phyloP scores from a whole-genome alignment of 2,888 invertebrate genomes.

The Endotricha flammealis region DNA sequence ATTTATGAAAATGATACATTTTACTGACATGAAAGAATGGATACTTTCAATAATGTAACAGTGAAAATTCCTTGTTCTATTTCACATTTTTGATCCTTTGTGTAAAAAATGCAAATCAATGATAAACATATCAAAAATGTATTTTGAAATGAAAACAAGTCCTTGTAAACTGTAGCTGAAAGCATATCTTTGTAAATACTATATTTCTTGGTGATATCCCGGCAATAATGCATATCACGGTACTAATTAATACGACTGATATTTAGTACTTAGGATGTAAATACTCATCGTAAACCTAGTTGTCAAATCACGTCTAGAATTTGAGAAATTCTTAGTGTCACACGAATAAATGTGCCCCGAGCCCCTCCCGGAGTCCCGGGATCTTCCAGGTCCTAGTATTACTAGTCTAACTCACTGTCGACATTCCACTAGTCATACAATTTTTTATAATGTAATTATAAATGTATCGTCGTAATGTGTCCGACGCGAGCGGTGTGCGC shows the following conservation, averaged over 20 bases:
- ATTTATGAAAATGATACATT: too few species aligned
- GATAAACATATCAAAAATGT: slow-evolving; percentile 14
- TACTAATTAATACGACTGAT: slow-evolving; percentile 57
- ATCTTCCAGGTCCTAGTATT: slow-evolving; percentile 35
- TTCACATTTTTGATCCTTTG: too few species aligned
- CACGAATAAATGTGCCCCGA: slow-evolving; percentile 42
- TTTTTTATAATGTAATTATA: slow-evolving; percentile 45
- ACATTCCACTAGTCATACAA: slow-evolving; percentile 46
- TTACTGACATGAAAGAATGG: too few species aligned
- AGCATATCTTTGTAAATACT: slow-evolving; percentile 50
- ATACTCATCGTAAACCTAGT: slow-evolving; percentile 39
- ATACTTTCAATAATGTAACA: too few species aligned
- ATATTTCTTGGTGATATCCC: slow-evolving; percentile 57
- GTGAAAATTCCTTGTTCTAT: too few species aligned
- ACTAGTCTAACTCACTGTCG: slow-evolving; percentile 25
- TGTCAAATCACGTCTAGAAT: slow-evolving; percentile 42
- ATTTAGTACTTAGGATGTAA: slow-evolving; percentile 44
- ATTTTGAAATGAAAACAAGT: slow-evolving; percentile 15
- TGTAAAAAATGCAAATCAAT: neutral
- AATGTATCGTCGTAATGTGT: slow-evolving; percentile 26
- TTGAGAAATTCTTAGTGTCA: slow-evolving; percentile 45
- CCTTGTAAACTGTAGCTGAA: slow-evolving; percentile 27
- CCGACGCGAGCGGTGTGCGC: slow-evolving; percentile 6
- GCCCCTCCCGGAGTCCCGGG: slow-evolving; percentile 31
- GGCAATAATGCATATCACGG: slow-evolving; percentile 75